Evolutionary conservation across 2,888 invertebrate species (phyloP).

Genomic region (Galeopsomyia nigrocyanea): DNA sequence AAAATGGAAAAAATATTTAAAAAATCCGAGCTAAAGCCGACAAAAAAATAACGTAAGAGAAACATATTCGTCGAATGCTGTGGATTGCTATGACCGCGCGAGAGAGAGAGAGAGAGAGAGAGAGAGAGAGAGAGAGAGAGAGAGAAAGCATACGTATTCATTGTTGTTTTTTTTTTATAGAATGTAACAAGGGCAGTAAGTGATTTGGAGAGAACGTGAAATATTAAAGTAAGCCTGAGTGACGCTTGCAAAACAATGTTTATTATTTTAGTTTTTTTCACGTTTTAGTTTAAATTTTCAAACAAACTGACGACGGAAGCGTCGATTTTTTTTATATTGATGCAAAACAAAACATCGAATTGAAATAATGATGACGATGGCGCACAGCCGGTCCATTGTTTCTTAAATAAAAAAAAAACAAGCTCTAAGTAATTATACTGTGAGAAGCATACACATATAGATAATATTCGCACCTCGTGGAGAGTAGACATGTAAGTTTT

Average conservation of each 20-base stretch:
- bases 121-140: constrained; percentile 5
- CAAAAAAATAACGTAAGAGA: constrained; percentile 51
- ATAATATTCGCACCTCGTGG: constrained; percentile 38
- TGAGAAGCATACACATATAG: constrained; percentile 39
- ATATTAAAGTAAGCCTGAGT: constrained; percentile 7
- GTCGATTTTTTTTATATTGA: constrained; percentile 36
- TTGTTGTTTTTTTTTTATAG: constrained; percentile 48
- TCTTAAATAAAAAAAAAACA: constrained; percentile 25
- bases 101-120: constrained; percentile 4
- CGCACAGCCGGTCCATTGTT: constrained; percentile 10
- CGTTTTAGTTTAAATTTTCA: constrained; percentile 30
- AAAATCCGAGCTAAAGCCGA: constrained; percentile 6
- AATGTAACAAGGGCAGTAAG: constrained; percentile 12
- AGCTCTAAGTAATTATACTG: constrained; percentile 33
- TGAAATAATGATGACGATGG: constrained; percentile 26
- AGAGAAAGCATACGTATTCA: constrained; percentile 50
- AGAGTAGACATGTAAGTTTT: constrained; percentile 36
- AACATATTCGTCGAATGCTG: constrained; percentile 60
- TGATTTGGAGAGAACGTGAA: background rate
- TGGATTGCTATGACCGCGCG: constrained; percentile 61
- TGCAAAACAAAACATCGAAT: constrained; percentile 39
- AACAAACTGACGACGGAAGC: constrained; percentile 10
- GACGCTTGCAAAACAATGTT: constrained; percentile 28
- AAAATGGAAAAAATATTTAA: constrained; percentile 45
- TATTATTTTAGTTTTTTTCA: constrained; percentile 17